phyloP scores from a whole-genome alignment of 2,888 invertebrate species.

The Iphiclides podalirius region DNA sequence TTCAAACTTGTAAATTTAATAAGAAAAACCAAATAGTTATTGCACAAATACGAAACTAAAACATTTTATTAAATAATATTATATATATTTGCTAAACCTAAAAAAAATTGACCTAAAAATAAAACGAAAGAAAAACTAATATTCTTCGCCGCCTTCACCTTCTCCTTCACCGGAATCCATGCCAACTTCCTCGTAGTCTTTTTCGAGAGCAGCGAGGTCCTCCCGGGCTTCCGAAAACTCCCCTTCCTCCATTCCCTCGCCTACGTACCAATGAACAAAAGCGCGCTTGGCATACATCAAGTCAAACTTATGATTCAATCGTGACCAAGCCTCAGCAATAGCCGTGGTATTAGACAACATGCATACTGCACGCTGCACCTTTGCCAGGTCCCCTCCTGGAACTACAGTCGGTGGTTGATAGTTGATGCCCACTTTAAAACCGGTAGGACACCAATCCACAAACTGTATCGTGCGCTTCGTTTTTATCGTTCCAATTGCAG shows the following conservation, averaged over 20 bases:
- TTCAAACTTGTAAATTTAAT: constrained; percentile 17
- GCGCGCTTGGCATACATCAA: constrained; percentile 98
- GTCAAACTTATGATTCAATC: constrained; percentile 96
- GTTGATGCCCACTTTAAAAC: constrained; percentile 90
- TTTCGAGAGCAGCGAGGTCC: constrained; percentile 84
- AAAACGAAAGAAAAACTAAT: constrained; percentile 65
- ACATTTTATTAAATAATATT: constrained; percentile 2
- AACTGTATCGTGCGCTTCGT: constrained; percentile 96
- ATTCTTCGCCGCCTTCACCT: constrained; percentile 89
- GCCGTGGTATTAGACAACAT: constrained; percentile 98
- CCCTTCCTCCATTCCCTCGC: constrained; percentile 91
- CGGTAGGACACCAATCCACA: constrained; percentile 94
- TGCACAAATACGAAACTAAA: constrained; percentile 9
- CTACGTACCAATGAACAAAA: constrained; percentile 97
- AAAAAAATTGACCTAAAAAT: constrained; percentile 42
- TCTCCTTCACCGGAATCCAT: constrained; percentile 91
- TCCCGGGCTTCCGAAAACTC: constrained; percentile 90
- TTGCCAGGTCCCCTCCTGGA: constrained; percentile 94
- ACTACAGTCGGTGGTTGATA: constrained; percentile 93
- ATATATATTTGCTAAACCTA: constrained; percentile 9
- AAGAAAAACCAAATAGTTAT: constrained; percentile 5
- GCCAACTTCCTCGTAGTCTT: constrained; percentile 92
- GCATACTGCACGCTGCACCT: constrained; percentile 94
- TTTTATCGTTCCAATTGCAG: constrained; percentile 95
- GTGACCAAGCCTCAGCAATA: constrained; percentile 98